Conservation (phyloP, 2,113 vertebrate genomes). For the Rhipidura dahli region DNA sequence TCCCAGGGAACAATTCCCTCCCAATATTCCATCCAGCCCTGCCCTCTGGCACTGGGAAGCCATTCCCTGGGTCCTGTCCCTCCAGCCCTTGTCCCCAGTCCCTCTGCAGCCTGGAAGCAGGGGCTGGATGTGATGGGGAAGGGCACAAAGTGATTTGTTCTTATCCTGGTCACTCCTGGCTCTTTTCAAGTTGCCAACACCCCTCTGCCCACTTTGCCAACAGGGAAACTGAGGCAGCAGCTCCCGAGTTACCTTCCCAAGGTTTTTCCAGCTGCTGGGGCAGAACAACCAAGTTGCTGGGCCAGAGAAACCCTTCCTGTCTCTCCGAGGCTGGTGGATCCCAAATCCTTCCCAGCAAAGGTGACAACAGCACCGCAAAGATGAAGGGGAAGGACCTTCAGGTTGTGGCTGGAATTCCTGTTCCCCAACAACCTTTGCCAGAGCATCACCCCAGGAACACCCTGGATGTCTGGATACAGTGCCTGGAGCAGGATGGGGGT, state of each 20-base stretch:
- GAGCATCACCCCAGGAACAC: not conserved
- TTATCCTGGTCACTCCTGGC: not conserved
- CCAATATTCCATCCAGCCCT: not conserved
- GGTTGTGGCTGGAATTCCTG: not conserved
- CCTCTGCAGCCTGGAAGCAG: not conserved
- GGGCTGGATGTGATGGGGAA: rapidly evolving
- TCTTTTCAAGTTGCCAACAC: not conserved
- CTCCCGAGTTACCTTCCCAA: not conserved
- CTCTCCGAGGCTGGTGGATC: not conserved
- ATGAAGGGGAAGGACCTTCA: not conserved
- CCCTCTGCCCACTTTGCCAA: not conserved
- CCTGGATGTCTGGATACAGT: not conserved
- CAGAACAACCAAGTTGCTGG: not conserved
- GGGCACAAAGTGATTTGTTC: not conserved
- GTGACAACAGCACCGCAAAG: rapidly evolving
- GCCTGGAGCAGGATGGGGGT: not conserved
- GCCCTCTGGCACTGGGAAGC: not conserved
- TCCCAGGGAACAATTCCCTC: not conserved
- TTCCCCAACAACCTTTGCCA: not conserved
- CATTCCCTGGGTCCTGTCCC: not conserved
- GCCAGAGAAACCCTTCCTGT: not conserved
- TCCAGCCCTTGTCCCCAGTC: not conserved
- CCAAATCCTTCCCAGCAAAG: not conserved
- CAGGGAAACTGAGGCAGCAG: not conserved
- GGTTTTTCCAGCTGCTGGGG: not conserved